Evolutionary conservation across 2,888 invertebrate species (phyloP), one percentile per base, ranked within the genome.

Genomic region (Ochropacha duplaris): DNA sequence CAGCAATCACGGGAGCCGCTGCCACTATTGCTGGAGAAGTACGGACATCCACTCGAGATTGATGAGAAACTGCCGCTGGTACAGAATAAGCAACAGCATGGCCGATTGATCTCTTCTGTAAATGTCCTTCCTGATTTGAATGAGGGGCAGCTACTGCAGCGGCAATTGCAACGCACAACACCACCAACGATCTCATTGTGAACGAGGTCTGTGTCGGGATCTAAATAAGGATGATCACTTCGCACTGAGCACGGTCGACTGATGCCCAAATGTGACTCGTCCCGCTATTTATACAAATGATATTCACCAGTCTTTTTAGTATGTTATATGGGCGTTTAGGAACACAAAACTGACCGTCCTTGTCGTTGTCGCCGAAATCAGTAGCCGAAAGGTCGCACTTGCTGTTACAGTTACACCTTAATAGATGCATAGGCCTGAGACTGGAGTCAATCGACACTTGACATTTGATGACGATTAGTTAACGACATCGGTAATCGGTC

Each of bases 31-130:
- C 74, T 4, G 85, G 84, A 5, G 82, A 74, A 2, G 77, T 68
- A 54, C 87, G 87, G 44, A 93, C 88, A 62, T 92, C 87, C 55
- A 91, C 88, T 8, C 90, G 83, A 58, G 92, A 88, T 69, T 93
- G 91, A 63, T 87, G 88, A 8, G 90, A 90, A n/a, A 92, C 90
- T 11, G 92, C 81, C 9, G 73, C 61, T 6, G 77, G 79, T 36
- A 86, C 76, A 4, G 80, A 65, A 59, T 73, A 76, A 16, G 76
- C 68, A 8, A 74, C 71, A 9, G 63, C 63, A 49, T 78, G 76
- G 2, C 76, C 80, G 6, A 84, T 34, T 8, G 84, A 82, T 49
- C 85, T 69, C 68, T 85, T 85, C 64, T 76, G 12, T 52, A 49
- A 57, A 63, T 64, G 39, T 66, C 28, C 66, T 52, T 65, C 70